Conservation (phyloP, 2,113 vertebrate genomes). For the Zosterops pallidus region DNA sequence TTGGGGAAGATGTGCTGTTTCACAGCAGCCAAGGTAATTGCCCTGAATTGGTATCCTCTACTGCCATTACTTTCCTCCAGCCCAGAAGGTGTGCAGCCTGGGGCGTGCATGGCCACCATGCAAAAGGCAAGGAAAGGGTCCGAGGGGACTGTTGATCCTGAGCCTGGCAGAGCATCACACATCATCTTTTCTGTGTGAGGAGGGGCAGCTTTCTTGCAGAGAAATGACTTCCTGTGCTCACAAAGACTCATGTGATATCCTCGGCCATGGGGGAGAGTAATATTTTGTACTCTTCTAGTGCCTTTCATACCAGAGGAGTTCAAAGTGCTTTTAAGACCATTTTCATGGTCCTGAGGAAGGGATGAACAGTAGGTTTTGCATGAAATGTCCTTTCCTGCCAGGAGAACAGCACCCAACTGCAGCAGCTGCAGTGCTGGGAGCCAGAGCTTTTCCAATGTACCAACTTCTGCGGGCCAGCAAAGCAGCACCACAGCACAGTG, state of each 20-base stretch:
- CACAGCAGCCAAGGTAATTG: neutral
- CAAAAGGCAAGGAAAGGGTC: neutral
- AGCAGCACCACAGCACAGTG: accelerated
- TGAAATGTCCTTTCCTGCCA: neutral
- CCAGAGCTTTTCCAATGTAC: neutral
- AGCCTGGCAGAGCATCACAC: neutral
- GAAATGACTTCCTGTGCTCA: accelerated
- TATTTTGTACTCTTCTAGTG: neutral
- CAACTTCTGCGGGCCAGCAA: neutral
- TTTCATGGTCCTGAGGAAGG: neutral
- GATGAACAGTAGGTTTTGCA: neutral
- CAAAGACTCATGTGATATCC: accelerated
- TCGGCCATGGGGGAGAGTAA: neutral
- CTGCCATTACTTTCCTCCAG: neutral
- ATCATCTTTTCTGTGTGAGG: neutral
- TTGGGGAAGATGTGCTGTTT: neutral
- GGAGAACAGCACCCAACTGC: neutral
- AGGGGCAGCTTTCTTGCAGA: neutral
- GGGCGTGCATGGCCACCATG: accelerated
- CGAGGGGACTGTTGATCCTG: neutral
- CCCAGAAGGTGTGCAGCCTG: neutral
- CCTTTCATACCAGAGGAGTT: neutral
- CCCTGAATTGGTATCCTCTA: neutral
- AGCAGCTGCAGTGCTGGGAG: accelerated
- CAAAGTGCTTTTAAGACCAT: neutral